phyloP scores from a whole-genome alignment of 2,113 vertebrate species.

The Cryptomyrus ogoouensis region DNA sequence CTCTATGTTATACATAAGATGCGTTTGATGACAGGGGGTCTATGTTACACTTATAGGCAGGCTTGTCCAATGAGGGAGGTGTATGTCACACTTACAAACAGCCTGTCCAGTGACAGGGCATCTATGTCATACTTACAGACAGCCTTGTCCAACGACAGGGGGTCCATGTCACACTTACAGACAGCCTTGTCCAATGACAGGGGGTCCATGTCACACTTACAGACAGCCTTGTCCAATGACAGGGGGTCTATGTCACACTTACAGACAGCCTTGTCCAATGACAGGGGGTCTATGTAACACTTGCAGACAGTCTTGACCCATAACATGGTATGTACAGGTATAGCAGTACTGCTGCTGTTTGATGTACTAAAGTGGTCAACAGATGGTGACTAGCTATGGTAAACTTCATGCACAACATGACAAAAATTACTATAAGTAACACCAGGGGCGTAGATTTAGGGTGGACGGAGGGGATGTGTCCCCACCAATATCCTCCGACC shows the following conservation, averaged over 20 bases:
- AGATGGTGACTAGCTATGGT: too few species aligned
- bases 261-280: background rate
- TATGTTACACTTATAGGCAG: background rate
- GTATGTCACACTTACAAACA: background rate
- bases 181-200: background rate
- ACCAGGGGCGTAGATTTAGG: too few species aligned
- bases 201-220: background rate
- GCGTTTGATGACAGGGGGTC: background rate
- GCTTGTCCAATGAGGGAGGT: background rate
- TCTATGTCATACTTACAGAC: background rate
- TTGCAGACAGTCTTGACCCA: background rate
- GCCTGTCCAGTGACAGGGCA: background rate
- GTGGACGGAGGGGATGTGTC: too few species aligned
- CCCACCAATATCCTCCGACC: too few species aligned
- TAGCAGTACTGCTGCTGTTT: too few species aligned
- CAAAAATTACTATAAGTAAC: background rate
- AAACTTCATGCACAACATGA: background rate
- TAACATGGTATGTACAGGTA: background rate
- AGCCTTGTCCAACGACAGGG: background rate
- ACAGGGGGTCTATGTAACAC: background rate
- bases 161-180: background rate
- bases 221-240: background rate
- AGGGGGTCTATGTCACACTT: background rate
- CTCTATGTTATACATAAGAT: background rate
- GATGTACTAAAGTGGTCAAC: too few species aligned